Percentiles rank a stretch among this genome's conserved stretches.
Conservation (phyloP, 2,888 invertebrate species). For the Coecobrya sp. region DNA sequence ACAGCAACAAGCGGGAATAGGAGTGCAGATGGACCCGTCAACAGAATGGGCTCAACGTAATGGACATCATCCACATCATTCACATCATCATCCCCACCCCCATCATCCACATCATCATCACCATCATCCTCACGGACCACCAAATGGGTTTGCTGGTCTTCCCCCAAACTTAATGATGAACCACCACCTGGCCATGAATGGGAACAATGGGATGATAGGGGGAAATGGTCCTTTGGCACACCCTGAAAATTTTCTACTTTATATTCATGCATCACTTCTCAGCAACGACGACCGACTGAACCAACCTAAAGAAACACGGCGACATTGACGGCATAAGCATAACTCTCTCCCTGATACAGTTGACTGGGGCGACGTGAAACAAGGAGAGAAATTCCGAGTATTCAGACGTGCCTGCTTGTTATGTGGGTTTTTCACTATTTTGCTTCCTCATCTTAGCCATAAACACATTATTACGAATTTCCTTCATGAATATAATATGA, state of each 20-base stretch:
- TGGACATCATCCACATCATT: conserved; percentile 71
- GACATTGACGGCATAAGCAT: background rate
- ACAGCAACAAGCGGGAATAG: conserved; percentile 70
- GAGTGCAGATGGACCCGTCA: conserved; percentile 60
- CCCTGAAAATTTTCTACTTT: conserved; percentile 85
- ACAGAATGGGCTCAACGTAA: conserved; percentile 78
- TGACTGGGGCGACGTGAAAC: conserved; percentile 35
- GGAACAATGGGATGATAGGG: conserved; percentile 69
- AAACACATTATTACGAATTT: conserved; percentile 25
- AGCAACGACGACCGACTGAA: background rate
- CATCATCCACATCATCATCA: conserved; percentile 59
- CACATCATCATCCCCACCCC: conserved; percentile 28
- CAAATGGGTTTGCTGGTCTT: conserved; percentile 76
- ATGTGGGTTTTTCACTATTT: background rate
- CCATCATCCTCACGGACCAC: conserved; percentile 75
- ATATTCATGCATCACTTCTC: background rate
- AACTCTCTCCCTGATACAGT: background rate
- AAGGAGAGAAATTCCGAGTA: background rate
- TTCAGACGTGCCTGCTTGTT: background rate
- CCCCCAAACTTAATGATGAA: conserved; percentile 79
- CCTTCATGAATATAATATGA: background rate
- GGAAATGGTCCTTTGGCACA: conserved; percentile 39
- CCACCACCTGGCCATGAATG: conserved; percentile 82
- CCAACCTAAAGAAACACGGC: background rate
- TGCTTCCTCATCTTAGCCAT: conserved; percentile 22